phyloP scores from a whole-genome alignment of 2,797 vertebrate genomes.

The Catostomus latipinnis region DNA sequence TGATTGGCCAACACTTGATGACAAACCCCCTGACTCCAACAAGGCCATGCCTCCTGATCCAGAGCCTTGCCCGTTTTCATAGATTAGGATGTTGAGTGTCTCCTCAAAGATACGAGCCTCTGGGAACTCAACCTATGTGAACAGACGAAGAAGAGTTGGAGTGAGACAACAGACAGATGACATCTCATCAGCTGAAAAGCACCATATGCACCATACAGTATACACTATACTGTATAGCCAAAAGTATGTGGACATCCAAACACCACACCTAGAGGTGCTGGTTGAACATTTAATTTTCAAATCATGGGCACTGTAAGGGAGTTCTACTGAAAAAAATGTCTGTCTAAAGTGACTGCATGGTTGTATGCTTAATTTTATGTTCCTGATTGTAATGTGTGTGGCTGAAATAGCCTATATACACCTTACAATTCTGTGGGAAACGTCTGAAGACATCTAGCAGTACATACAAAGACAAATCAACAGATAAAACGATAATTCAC shows the following conservation, averaged over 20 bases:
- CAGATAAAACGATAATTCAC: too few species aligned
- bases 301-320: too few species aligned
- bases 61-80: slow-evolving; percentile 82
- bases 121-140: slow-evolving; percentile 87
- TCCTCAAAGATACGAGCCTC: slow-evolving; percentile 93
- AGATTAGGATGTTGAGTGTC: slow-evolving; percentile 91
- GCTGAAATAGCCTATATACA: too few species aligned
- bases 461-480: not conserved
- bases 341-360: too few species aligned
- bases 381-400: too few species aligned
- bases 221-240: not conserved
- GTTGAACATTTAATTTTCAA: too few species aligned
- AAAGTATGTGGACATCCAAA: not conserved
- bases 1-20: slow-evolving; percentile 76
- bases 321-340: too few species aligned
- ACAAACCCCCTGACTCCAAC: slow-evolving; percentile 82
- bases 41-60: slow-evolving; percentile 81
- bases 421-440: too few species aligned
- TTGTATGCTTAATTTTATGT: too few species aligned
- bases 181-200: not conserved
- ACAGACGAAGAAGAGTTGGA: slow-evolving; percentile 18
- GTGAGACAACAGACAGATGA: too few species aligned
- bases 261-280: not conserved
- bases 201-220: not conserved
- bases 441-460: not conserved